Evolutionary conservation across 2,888 invertebrate genomes (phyloP).

Genomic region (Megamerina dolium): DNA sequence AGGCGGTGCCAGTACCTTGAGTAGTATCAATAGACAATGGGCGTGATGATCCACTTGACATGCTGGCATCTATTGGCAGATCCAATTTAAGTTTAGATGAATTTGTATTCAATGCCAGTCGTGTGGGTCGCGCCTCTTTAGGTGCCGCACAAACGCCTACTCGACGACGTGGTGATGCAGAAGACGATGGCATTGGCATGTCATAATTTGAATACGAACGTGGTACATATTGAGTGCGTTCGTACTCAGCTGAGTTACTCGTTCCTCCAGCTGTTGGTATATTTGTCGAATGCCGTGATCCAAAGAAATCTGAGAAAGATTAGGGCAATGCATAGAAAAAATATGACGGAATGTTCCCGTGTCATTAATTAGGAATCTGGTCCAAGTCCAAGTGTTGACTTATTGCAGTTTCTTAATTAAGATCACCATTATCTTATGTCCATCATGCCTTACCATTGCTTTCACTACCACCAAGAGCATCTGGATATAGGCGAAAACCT

Average conservation of each 20-base stretch:
- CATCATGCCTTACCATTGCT: constrained; percentile 14
- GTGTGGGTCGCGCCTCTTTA: constrained; percentile 29
- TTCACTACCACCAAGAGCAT: constrained; percentile 7
- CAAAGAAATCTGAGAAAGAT: constrained; percentile 24
- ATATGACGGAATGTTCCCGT: too few species aligned
- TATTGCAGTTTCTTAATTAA: neutral
- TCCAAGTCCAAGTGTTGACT: too few species aligned
- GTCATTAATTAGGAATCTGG: too few species aligned
- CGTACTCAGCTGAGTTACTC: constrained; percentile 23
- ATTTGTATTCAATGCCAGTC: constrained; percentile 30
- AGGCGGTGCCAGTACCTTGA: constrained; percentile 17
- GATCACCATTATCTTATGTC: neutral
- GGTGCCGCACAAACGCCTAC: constrained; percentile 14
- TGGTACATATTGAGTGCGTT: constrained; percentile 36
- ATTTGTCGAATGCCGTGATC: constrained; percentile 19
- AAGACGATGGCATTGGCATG: constrained; percentile 34
- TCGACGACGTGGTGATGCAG: constrained; percentile 24
- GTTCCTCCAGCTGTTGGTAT: constrained; percentile 15
- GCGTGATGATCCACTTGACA: constrained; percentile 5
- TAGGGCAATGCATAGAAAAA: neutral
- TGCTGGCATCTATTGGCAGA: constrained; percentile 33
- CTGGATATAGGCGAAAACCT: constrained; percentile 17
- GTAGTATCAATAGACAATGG: constrained; percentile 16
- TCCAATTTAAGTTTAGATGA: constrained; percentile 38
- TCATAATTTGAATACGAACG: constrained; percentile 49